Evolutionary conservation across 2,797 vertebrate species (phyloP), one percentile per base, ranked within the genome.

Genomic region (Smutsia gigantea): DNA sequence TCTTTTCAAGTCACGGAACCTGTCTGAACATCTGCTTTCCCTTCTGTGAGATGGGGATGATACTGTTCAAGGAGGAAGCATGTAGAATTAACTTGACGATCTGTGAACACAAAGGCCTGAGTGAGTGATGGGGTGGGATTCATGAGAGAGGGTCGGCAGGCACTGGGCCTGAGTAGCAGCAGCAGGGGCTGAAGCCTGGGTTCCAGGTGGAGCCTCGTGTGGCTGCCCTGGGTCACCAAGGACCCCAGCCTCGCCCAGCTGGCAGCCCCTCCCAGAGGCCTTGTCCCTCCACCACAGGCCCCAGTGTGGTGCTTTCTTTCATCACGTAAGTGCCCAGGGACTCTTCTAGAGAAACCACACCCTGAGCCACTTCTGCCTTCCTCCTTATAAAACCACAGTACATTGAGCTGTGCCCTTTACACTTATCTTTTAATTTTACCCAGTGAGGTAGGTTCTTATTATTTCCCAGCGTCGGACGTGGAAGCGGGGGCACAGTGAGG

Each of bases 1-100:
- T 77, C 53, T 94, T 63, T 11, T 55, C 53, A 90, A 85, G 46
- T 91, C 46, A 31, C 25, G 39, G 51, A 51, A 51, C 59, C 42
- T 90, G 81, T 87, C 34, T 51, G 63, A 82, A 57, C 61, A 81
- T 96, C 59, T 66, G 51, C 53, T 95, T 79, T 71, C 57, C 69
- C 57, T 46, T 90, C 90, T 86, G 77, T 85, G 83, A 94, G 93
- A 71, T 61, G 95, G 96, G 72, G 61, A 71, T 21, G 79, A 57
- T 61, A 17, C 37, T 42, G 18, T 37, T 77, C 27, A 75, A 46
- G 61, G 74, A 68, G n/a, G 29, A 69, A 49, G 71, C 59, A 17
- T 83, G 84, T 72, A 29, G 27, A 69, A 34, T 66, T 29, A 64
- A 68, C 29, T 9, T 11, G 59, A 74, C 74, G 46, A 5, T 39